Evolutionary conservation across 1,140 invertebrate species (phyloP).

Genomic region (Drosophila athabasca): DNA sequence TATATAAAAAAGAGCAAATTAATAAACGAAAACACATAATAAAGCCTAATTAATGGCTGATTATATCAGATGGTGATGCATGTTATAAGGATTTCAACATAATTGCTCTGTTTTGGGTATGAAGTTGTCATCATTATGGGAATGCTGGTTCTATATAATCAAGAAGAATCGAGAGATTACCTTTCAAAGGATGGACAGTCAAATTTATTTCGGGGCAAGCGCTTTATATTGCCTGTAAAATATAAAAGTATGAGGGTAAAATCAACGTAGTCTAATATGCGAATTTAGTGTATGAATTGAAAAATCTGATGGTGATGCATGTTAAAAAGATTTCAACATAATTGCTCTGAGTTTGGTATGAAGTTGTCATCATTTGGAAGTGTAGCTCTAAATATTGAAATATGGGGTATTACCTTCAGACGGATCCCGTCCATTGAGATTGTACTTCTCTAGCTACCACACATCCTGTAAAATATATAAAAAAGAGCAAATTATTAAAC

Average conservation of each 20-base stretch:
- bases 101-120: slow-evolving; percentile 42
- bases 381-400: too few relatives aligned
- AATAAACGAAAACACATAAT: too few relatives aligned
- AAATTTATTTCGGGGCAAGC: too few relatives aligned
- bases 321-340: slow-evolving; percentile 57
- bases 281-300: not conserved
- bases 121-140: slow-evolving; percentile 14
- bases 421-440: too few relatives aligned
- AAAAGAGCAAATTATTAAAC: too few relatives aligned
- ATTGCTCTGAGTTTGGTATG: slow-evolving; percentile 45
- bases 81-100: slow-evolving; percentile 58
- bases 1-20: too few relatives aligned
- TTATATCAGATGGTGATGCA: slow-evolving; percentile 20
- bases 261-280: too few relatives aligned
- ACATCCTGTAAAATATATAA: too few relatives aligned
- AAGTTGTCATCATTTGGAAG: too few relatives aligned
- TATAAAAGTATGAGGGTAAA: not conserved
- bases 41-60: too few relatives aligned
- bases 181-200: not conserved
- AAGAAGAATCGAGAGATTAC: not conserved
- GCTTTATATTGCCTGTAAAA: not conserved
- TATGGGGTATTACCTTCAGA: too few relatives aligned
- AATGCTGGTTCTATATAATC: not conserved
- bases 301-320: slow-evolving; percentile 61
- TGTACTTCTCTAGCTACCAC: too few relatives aligned